Conservation (phyloP, 2,797 vertebrate species). For the Sebastes itinus region DNA sequence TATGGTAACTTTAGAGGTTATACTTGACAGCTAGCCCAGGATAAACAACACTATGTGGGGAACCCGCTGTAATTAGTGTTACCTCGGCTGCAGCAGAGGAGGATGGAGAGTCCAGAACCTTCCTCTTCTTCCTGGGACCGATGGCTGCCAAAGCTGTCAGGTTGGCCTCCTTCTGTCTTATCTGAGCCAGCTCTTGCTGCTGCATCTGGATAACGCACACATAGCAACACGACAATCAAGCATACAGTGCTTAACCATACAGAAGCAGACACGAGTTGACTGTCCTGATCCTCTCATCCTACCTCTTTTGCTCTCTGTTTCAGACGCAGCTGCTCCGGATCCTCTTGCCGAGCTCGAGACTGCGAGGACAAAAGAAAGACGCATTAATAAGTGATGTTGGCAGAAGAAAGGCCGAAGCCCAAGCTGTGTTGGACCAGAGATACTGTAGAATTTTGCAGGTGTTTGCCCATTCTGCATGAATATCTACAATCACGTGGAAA, state of each 20-base stretch:
- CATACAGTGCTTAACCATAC: not conserved
- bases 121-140: constrained; percentile 95
- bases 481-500: not conserved
- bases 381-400: not conserved
- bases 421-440: not conserved
- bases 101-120: constrained; percentile 86
- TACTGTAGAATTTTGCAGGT: not conserved
- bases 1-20: not conserved
- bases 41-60: not conserved
- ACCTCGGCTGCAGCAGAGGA: constrained; percentile 92
- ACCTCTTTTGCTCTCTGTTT: constrained; percentile 99
- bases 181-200: constrained; percentile 96
- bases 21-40: not conserved
- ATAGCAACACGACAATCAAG: constrained; percentile 7
- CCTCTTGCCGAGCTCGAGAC: constrained; percentile 98
- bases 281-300: constrained; percentile 23
- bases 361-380: constrained; percentile 57
- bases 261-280: not conserved
- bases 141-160: constrained; percentile 96
- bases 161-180: constrained; percentile 97
- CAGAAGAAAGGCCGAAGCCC: not conserved
- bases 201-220: constrained; percentile 89
- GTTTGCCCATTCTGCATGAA: not conserved
- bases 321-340: constrained; percentile 95
- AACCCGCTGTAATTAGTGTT: constrained; percentile 13